Percentiles rank a stretch among this genome's conserved stretches.
These are phyloP conservation scores for Euwallacea similis DNA, from an alignment of 1,140 invertebrate species.

Conservation along the genomic window DNA sequence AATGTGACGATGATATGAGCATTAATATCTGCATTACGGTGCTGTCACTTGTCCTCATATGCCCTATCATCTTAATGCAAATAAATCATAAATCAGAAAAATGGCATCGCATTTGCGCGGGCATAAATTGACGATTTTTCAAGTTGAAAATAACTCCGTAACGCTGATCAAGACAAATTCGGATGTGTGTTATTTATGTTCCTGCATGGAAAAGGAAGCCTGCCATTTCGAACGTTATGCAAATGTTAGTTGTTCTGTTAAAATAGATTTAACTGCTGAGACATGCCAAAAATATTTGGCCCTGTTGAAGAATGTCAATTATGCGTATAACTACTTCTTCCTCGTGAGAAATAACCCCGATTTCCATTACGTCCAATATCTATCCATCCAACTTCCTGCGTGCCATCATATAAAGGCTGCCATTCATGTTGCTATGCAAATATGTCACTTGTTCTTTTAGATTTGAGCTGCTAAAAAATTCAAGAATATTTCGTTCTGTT, in stretches of 20 bases:
- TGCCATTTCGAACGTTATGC: background rate
- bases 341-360: slow-evolving; percentile 21
- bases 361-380: slow-evolving; percentile 32
- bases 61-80: too few relatives aligned
- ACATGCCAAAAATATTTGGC: too few relatives aligned
- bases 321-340: too few relatives aligned
- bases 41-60: too few relatives aligned
- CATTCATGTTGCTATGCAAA: too few relatives aligned
- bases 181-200: background rate
- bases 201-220: background rate
- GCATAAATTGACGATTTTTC: background rate
- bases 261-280: too few relatives aligned
- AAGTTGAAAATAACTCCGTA: slow-evolving; percentile 1
- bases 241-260: too few relatives aligned
- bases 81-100: background rate
- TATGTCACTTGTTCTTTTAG: too few relatives aligned
- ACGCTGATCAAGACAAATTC: slow-evolving; percentile 2
- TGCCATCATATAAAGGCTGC: background rate
- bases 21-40: too few relatives aligned
- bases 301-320: background rate
- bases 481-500: too few relatives aligned
- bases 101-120: background rate
- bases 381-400: slow-evolving; percentile 19
- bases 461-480: too few relatives aligned
- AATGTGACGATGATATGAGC: too few relatives aligned